Evolutionary conservation across 2,113 vertebrate genomes (phyloP).

Genomic region (Orycteropus afer): DNA sequence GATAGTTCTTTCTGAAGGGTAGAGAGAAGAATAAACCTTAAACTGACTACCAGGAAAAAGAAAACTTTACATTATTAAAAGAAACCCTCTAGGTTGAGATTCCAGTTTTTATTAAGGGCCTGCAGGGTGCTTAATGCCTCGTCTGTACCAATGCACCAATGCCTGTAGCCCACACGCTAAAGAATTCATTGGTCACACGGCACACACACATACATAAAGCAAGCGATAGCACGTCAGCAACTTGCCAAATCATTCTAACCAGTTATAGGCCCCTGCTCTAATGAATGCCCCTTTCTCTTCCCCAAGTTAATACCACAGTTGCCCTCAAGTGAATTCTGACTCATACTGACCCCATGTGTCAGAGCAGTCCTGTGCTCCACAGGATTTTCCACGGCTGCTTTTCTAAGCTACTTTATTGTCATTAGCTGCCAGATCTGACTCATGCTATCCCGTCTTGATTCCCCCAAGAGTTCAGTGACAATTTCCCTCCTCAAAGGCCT

Average conservation of each 20-base stretch:
- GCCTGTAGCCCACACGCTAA: background rate
- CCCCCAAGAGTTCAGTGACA: background rate
- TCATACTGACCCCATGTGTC: background rate
- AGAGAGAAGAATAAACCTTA: background rate
- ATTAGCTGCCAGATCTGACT: background rate
- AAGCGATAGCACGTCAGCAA: background rate
- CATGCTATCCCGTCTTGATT: background rate
- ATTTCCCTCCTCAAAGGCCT: background rate
- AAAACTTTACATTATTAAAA: background rate
- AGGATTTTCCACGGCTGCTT: background rate
- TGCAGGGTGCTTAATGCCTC: background rate
- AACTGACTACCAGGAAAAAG: background rate
- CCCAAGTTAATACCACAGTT: background rate
- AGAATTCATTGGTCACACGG: background rate
- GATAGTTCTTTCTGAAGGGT: background rate
- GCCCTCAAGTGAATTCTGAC: background rate
- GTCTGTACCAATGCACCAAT: background rate
- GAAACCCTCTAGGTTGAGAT: background rate
- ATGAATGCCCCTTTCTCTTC: background rate
- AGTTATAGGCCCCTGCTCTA: background rate
- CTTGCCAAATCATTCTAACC: background rate
- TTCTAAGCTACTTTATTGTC: background rate
- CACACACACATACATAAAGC: background rate
- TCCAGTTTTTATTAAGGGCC: background rate
- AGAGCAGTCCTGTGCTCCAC: background rate